Percentiles rank a stretch among this genome's conserved stretches.
Evolutionary conservation across 1,140 invertebrate species (phyloP).

Genomic region (Homalodisca vitripennis): DNA sequence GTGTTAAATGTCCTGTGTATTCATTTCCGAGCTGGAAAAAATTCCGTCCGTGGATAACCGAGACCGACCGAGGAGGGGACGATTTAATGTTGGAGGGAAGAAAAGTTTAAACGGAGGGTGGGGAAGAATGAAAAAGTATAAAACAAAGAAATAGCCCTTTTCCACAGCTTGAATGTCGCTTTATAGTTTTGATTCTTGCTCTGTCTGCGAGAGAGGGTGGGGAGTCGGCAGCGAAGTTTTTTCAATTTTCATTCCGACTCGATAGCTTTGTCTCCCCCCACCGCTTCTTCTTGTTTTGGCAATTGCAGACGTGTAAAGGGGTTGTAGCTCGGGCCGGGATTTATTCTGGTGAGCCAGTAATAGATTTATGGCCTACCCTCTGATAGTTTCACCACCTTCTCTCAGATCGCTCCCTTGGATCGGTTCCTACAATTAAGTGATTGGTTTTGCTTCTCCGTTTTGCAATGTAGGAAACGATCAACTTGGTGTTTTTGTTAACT

Average conservation of each 20-base stretch:
- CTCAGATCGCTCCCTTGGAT: not conserved
- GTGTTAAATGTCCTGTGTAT: constrained; percentile 20
- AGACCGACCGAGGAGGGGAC: constrained; percentile 11
- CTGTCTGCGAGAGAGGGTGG: not conserved
- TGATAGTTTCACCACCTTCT: not conserved
- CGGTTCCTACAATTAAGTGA: not conserved
- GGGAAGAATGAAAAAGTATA: constrained; percentile 31
- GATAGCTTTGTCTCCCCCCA: constrained; percentile 5
- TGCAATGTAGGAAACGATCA: no score
- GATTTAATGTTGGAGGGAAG: constrained; percentile 23
- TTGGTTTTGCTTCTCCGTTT: not conserved
- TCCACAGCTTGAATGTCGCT: constrained; percentile 28
- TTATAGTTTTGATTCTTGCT: constrained; percentile 30
- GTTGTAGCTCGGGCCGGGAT: constrained; percentile 10
- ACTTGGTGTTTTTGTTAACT: no score
- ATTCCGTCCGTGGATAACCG: constrained; percentile 4
- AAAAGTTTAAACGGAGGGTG: constrained; percentile 29
- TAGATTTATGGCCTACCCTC: constrained; percentile 11
- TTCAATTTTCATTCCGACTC: constrained; percentile 31
- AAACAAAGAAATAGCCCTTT: constrained; percentile 32
- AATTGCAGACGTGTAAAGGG: constrained; percentile 25
- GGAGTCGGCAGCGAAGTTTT: not conserved
- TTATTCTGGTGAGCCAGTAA: constrained; percentile 7
- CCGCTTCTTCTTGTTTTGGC: constrained; percentile 22
- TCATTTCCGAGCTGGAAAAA: constrained; percentile 19